Evolutionary conservation across 2,888 invertebrate genomes (phyloP).

Genomic region (Pammene aurita): DNA sequence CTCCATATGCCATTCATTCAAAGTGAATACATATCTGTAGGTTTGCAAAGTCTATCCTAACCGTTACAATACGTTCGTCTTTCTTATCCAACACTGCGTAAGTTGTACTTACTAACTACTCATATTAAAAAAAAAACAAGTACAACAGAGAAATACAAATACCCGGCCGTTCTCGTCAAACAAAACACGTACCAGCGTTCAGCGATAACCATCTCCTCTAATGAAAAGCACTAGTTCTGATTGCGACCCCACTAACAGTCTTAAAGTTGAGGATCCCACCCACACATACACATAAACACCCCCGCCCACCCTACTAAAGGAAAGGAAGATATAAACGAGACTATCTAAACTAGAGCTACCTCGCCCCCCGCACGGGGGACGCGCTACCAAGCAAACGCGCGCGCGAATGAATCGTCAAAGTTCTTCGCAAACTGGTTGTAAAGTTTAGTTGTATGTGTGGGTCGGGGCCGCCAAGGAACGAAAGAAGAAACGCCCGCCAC

Average conservation of each 20-base stretch:
- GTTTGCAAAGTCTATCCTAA: no score
- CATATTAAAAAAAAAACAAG: constrained; percentile 29
- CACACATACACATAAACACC: constrained; percentile 61
- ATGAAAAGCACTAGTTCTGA: constrained; percentile 79
- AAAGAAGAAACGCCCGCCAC: constrained; percentile 73
- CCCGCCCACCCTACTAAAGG: constrained; percentile 62
- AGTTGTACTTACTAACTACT: background rate
- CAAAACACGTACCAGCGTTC: constrained; percentile 67
- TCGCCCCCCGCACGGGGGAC: constrained; percentile 47
- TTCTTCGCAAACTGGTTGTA: constrained; percentile 60
- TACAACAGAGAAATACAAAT: constrained; percentile 54
- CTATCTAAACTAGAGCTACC: constrained; percentile 55
- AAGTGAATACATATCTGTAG: no score
- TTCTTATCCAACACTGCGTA: background rate
- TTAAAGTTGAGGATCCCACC: constrained; percentile 72
- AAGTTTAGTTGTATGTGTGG: constrained; percentile 43
- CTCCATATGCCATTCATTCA: no score
- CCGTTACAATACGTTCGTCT: no score
- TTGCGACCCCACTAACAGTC: constrained; percentile 81
- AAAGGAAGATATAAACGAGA: constrained; percentile 63
- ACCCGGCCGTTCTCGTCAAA: constrained; percentile 64
- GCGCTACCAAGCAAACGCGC: constrained; percentile 47
- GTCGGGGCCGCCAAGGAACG: constrained; percentile 67
- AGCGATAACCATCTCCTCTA: constrained; percentile 77
- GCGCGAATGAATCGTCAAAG: constrained; percentile 61